A percentile compares a stretch with the other conserved stretches of the same genome.
These are phyloP conservation scores for Clostera curtula DNA, from an alignment of 2,888 invertebrate species.

Conservation along the genomic window DNA sequence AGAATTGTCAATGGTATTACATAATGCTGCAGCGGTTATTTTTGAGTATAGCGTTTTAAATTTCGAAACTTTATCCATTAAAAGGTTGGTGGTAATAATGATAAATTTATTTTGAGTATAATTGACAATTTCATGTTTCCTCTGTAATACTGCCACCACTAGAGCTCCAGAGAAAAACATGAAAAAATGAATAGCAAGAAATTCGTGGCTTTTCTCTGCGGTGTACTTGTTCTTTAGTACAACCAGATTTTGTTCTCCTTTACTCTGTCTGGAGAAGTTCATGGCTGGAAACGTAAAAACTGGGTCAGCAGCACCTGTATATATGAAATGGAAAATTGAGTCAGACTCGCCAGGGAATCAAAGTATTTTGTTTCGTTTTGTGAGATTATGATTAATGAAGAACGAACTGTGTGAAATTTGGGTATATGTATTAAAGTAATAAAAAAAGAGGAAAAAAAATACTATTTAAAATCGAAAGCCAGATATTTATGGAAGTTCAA, in stretches of 20 bases:
- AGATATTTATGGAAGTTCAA: too few relatives aligned
- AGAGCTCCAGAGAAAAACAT: slow-evolving; percentile 46
- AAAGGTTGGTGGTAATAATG: too few relatives aligned
- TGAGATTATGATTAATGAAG: too few relatives aligned
- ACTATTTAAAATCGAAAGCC: too few relatives aligned
- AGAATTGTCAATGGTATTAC: slow-evolving; percentile 21
- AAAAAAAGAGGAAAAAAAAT: too few relatives aligned
- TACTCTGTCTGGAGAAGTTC: slow-evolving; percentile 20
- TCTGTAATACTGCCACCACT: slow-evolving; percentile 37
- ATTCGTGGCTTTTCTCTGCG: slow-evolving; percentile 12
- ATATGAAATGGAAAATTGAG: too few relatives aligned
- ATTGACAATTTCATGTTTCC: slow-evolving; percentile 33
- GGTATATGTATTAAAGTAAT: too few relatives aligned
- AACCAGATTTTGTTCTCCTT: slow-evolving; percentile 9
- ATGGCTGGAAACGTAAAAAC: too few relatives aligned
- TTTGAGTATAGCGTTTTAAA: slow-evolving; percentile 17
- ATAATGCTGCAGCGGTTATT: slow-evolving; percentile 17
- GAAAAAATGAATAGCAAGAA: slow-evolving; percentile 27
- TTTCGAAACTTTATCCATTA: slow-evolving; percentile 5
- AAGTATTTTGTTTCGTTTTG: too few relatives aligned
- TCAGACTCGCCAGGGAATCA: too few relatives aligned
- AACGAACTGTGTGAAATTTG: too few relatives aligned
- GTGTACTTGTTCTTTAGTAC: slow-evolving; percentile 8
- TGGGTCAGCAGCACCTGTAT: too few relatives aligned
- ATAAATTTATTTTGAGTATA: slow-evolving; percentile 24